Evolutionary conservation across 2,888 invertebrate genomes (phyloP), one percentile per base, ranked within the genome.

Genomic region (Drosophila aldrichi): DNA sequence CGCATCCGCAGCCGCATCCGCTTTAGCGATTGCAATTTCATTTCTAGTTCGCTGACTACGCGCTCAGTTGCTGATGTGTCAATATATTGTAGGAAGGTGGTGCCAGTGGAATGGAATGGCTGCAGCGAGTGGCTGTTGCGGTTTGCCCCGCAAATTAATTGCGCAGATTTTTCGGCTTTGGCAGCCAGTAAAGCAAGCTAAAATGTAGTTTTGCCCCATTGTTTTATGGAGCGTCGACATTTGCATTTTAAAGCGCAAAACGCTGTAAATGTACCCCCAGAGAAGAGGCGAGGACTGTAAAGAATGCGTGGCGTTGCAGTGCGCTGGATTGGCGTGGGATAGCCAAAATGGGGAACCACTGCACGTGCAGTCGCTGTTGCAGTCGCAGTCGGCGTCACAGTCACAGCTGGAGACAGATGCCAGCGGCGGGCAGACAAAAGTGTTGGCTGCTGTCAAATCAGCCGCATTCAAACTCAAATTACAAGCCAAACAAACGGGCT

Each of bases 101-200:
- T 60, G 48, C 70, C 71, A 75, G 79, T 78, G 82, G 74, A 18
- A 9, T 78, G 82, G 74, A 18, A 9, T 18, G n/a, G 41, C 41
- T 3, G 10, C 18, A 18, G 41, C 70, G 72, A 76, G 79, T 77
- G 81, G 72, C 76, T 73, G 64, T 58, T 87, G 89, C 77, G 91
- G 91, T 83, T 86, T 75, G 77, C 75, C 75, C 79, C 76, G 86
- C 87, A 91, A 91, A 91, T 91, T 90, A 91, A 89, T 90, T 84
- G 82, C 73, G 64, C 77, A 82, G 82, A 86, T 87, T 87, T 74
- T 76, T 83, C n/a, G 81, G 69, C 66, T 71, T 48, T 61, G 71
- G 56, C 34, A n/a, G 71, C 48, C 66, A 63, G 46, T 48, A 62
- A 62, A 34, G 18, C 12, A 63, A 61, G 56, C 70, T 70, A 68